A percentile compares a stretch with the other conserved stretches of the same genome.
These are phyloP conservation scores for Stenolophus ochropezus DNA, from an alignment of 2,888 invertebrate genomes.

Conservation along the genomic window DNA sequence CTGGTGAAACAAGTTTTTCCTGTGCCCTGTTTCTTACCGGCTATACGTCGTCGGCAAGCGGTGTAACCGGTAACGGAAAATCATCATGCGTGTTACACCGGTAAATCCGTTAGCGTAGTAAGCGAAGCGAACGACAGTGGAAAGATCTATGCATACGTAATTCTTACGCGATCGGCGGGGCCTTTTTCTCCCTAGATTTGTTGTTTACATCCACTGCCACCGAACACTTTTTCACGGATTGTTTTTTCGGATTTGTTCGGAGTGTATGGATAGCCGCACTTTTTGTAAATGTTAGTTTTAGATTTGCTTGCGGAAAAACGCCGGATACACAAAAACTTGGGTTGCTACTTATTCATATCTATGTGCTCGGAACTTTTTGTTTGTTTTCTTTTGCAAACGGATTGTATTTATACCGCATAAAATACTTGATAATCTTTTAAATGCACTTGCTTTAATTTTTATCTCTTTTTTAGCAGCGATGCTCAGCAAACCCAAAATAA, in stretches of 20 bases:
- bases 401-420: constrained; percentile 21
- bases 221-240: constrained; percentile 39
- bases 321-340: constrained; percentile 9
- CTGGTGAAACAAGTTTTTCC: constrained; percentile 58
- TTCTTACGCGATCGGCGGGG: constrained; percentile 38
- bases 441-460: neutral
- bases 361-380: neutral
- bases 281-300: constrained; percentile 34
- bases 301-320: constrained; percentile 17
- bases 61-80: constrained; percentile 30
- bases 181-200: constrained; percentile 45
- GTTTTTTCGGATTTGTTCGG: constrained; percentile 48
- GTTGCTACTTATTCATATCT: constrained; percentile 11
- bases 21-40: constrained; percentile 37
- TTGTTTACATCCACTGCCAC: constrained; percentile 38
- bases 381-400: neutral
- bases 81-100: constrained; percentile 58
- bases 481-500: too few species aligned
- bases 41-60: neutral
- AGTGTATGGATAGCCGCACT: constrained; percentile 29
- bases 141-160: constrained; percentile 59
- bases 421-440: constrained; percentile 19
- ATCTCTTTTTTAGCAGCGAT: neutral
- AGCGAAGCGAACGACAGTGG: constrained; percentile 34
- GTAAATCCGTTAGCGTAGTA: constrained; percentile 59